Evolutionary conservation across 2,888 invertebrate species (phyloP).

Genomic region (Microctonus hyperodae): DNA sequence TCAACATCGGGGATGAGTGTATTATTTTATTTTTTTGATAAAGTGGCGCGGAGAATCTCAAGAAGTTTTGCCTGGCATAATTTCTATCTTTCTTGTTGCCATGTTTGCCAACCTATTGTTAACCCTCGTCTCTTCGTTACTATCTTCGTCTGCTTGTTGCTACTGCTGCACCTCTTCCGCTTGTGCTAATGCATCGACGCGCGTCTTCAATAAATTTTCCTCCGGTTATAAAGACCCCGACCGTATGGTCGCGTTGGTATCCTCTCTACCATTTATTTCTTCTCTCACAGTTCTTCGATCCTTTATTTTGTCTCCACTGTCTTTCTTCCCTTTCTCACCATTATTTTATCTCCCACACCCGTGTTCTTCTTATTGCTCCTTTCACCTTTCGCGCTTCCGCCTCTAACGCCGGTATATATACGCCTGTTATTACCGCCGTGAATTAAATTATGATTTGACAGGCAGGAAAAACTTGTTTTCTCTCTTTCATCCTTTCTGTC

Average conservation of each 20-base stretch:
- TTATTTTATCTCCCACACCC: background rate
- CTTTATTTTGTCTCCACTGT: background rate
- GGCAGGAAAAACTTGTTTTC: slow-evolving; percentile 35
- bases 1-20: no score
- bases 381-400: slow-evolving; percentile 24
- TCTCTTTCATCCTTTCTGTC: background rate
- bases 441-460: slow-evolving; percentile 51
- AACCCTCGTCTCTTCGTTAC: slow-evolving; percentile 6
- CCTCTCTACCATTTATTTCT: slow-evolving; percentile 5
- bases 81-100: background rate
- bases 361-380: slow-evolving; percentile 1
- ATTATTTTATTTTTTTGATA: no score
- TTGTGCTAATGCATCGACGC: slow-evolving; percentile 53
- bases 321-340: background rate
- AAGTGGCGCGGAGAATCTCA: background rate
- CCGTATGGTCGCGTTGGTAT: slow-evolving; percentile 5
- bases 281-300: background rate
- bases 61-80: slow-evolving; percentile 4
- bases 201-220: slow-evolving; percentile 53
- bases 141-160: slow-evolving; percentile 29
- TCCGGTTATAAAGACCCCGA: background rate
- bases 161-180: slow-evolving; percentile 48
- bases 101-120: slow-evolving; percentile 4
- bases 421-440: slow-evolving; percentile 41
- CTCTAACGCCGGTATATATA: slow-evolving; percentile 36